Percentiles rank a stretch among this genome's conserved stretches.
Conservation (phyloP, 92 coral and sea anemone species). For the Epizoanthus fatuus region DNA sequence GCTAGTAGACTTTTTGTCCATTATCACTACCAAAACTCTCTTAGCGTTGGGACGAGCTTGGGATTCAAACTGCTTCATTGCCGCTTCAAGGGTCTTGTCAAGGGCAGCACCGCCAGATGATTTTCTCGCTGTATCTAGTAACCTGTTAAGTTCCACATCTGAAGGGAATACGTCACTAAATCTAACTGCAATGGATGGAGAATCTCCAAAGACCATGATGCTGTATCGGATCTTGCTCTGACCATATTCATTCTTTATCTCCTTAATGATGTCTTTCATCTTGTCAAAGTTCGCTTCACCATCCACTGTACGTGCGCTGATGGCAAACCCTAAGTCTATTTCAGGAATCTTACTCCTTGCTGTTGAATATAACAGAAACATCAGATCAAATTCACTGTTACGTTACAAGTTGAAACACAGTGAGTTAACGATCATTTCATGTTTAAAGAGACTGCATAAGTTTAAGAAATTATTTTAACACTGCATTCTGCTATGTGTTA, state of each 20-base stretch:
- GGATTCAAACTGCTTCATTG: constrained; percentile 25
- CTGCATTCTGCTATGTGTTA: not conserved
- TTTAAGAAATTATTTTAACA: no score
- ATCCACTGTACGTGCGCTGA: constrained; percentile 62
- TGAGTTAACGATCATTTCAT: no score
- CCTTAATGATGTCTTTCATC: constrained; percentile 66
- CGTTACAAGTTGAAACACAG: no score
- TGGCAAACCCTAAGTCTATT: constrained; percentile 64
- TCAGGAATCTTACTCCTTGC: constrained; percentile 58
- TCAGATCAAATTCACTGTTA: not conserved
- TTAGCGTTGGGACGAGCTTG: constrained; percentile 8
- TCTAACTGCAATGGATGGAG: constrained; percentile 13
- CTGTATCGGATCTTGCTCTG: constrained; percentile 61
- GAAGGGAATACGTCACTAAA: constrained; percentile 50
- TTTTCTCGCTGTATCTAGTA: constrained; percentile 5
- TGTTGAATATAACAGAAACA: constrained; percentile 3
- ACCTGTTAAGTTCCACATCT: constrained; percentile 38
- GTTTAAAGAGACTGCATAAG: no score
- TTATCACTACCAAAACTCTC: constrained; percentile 12
- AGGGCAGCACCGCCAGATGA: constrained; percentile 53
- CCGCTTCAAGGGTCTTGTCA: constrained; percentile 53
- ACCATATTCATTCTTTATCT: constrained; percentile 64
- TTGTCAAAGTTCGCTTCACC: constrained; percentile 59
- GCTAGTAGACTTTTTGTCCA: constrained; percentile 31
- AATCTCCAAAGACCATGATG: constrained; percentile 54